Base-by-base conservation (phyloP, 1,140 invertebrate genomes). In the Ceratina australensis region DNA sequence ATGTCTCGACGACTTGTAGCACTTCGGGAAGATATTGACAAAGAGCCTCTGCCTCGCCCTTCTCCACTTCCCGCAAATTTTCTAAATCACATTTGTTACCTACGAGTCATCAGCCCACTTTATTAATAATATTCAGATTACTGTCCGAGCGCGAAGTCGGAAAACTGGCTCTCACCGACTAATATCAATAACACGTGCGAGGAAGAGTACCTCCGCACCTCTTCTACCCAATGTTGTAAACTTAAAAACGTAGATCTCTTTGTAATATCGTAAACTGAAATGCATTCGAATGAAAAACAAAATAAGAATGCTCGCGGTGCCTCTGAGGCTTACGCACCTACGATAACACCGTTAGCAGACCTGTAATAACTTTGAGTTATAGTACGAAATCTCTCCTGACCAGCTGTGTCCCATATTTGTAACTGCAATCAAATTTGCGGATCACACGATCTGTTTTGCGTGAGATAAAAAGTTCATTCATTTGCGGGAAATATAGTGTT, bases 401-500 rank as follows among this genome's bases (percentile, higher is more conserved):
- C 97, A 65, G 97, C 97, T 42, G 97, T 98, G 91, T 98, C 97
- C 97, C 97, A 99, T 87, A 98, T 97, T 94, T 98, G 97, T 69
- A 98, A 93, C 97, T 97, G 88, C 72, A 90, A 92, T 42, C 33
- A 42, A 42, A 42, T 42, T 42, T 10, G 33, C 10, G 3, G 33
- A 42, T 42, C 33, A 42, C 33, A 10, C 10, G 33, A 42, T 42
- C 33, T 42, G 10, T 42, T 42, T 42, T 42, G 10, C 3, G 50
- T 52, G 5, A 52, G 2, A 52, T 52, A 18, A 52, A 12, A 52
- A 52, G n/a, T 56, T 22, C 60, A 69, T 24, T 59, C 13, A 71
- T 56, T 7, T 0, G 47, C 33, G 50, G 28, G 12, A 78, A 83
- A 72, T 33, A 18, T n/a, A 18, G 18, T 1, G 5, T 18, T 7